phyloP scores from a whole-genome alignment of 2,888 invertebrate species.

The Homarus gammarus region DNA sequence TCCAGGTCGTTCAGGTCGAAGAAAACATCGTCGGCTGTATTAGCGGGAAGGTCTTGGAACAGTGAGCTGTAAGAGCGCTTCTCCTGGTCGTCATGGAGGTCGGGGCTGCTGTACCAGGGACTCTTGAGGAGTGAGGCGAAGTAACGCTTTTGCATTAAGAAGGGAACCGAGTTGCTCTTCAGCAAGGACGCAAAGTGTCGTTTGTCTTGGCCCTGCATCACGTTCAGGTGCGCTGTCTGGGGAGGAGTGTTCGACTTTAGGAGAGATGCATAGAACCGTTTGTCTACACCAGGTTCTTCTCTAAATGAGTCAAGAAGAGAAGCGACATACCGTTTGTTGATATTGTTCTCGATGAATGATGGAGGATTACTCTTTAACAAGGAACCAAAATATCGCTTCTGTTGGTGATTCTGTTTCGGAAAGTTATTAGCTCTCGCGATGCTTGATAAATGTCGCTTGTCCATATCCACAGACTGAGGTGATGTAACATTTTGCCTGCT shows the following conservation, averaged over 20 bases:
- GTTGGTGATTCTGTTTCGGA: constrained; percentile 13
- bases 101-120: background rate
- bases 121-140: constrained; percentile 50
- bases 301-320: constrained; percentile 3
- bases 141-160: constrained; percentile 38
- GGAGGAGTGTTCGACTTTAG: constrained; percentile 49
- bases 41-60: background rate
- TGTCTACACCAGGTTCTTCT: background rate
- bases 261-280: constrained; percentile 58
- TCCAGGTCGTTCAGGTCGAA: background rate
- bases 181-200: constrained; percentile 37
- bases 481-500: background rate
- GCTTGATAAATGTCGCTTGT: constrained; percentile 57
- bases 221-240: constrained; percentile 26
- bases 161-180: constrained; percentile 28
- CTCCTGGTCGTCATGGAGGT: background rate
- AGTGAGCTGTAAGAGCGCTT: constrained; percentile 34
- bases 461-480: background rate
- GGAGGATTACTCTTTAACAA: constrained; percentile 45
- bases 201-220: constrained; percentile 29
- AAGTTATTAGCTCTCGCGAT: constrained; percentile 51
- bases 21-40: background rate
- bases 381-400: constrained; percentile 52
- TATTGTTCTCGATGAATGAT: constrained; percentile 20
- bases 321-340: constrained; percentile 11